Base-by-base conservation (phyloP, 2,797 vertebrate species). In the Antennarius maculatus region DNA sequence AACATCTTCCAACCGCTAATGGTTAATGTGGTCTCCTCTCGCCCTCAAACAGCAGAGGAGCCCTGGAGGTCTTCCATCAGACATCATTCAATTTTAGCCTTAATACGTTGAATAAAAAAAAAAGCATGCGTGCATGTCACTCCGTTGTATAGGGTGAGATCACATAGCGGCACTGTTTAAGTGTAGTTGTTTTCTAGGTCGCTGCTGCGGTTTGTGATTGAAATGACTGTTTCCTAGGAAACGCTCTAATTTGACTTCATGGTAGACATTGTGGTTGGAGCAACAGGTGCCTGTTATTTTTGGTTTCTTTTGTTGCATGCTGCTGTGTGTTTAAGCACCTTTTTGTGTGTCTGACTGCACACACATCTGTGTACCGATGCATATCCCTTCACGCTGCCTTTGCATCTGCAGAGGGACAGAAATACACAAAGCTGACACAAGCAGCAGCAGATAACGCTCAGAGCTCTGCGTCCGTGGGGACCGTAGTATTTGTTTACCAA, bases 241-340 rank as follows among this genome's bases (percentile, higher is more conserved):
- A 91, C 82, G 81, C 74, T 91, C 91, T 92, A 92, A 93, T 94
- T 94, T 91, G 80, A 87, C 86, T 85, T 85, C 86, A 87, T 81
- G 81, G 88, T 90, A 91, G 86, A 92, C 88, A 88, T 79, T 92
- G 91, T 82, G 89, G 92, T 92, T 92, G 88, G 65, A 89, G 88
- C 89, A 92, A 91, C 91, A 93, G 91, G 92, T 94, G 92, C 74
- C 76, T 92, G 92, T 91, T 91, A 91, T 93, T 89, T 91, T 91
- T 82, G 82, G 88, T 83, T 77, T 68, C 75, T 34, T 86, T 84
- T 88, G 82, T 79, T 84, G 82, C 81, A 79, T 37, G 61, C 61
- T 62, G 67, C 64, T 56, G 72, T 83, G 74, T 88, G 77, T 80
- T 85, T 67, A 81, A 56, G 71, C 77, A 61, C 47, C 59, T 83